Evolutionary conservation across 2,113 vertebrate species (phyloP), one percentile per base, ranked within the genome.

Genomic region (Spermophilus dauricus): DNA sequence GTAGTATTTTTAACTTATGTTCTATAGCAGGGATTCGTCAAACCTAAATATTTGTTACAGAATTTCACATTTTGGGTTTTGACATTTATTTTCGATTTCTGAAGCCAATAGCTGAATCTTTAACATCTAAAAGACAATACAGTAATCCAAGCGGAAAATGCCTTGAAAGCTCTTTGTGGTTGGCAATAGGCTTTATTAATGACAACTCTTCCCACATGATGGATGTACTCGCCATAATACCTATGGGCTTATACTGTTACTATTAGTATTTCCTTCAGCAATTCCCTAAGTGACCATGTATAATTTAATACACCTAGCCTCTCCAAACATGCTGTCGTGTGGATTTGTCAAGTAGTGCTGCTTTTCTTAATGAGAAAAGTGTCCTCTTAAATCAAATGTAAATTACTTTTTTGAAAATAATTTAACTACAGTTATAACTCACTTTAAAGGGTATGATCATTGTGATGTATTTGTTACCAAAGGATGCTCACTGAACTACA

Each of bases 141-240:
- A 97, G 96, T 88, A 96, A 98, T 81, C 80, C 96, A 98, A 97
- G 98, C 96, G 96, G 98, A 98, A 99, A 98, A 98, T 73, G 86
- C 93, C 95, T 98, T 98, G 98, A 99, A 98, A 98, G 97, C 97
- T 97, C 95, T 98, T 97, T 86, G 61, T 98, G 97, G 98, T 95
- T 98, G 96, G 95, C 96, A 98, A 97, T 98, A 98, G 97, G 88
- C 87, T 98, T 98, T 98, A 97, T 97, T 97, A 98, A 98, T 94
- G 97, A 98, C 98, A 98, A 97, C 90, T 97, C 77, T 98, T 98
- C 96, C 97, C 95, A 98, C 97, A 98, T 30, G 13, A 97, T 97
- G 91, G 70, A 98, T 97, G 97, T 96, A 98, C 97, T 98, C 98
- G 96, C 90, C 78, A 48, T 97, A 98, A 98, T 95, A 97, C 94